Conservation (phyloP, 2,113 vertebrate genomes). For the Corythornis madagascariensis region DNA sequence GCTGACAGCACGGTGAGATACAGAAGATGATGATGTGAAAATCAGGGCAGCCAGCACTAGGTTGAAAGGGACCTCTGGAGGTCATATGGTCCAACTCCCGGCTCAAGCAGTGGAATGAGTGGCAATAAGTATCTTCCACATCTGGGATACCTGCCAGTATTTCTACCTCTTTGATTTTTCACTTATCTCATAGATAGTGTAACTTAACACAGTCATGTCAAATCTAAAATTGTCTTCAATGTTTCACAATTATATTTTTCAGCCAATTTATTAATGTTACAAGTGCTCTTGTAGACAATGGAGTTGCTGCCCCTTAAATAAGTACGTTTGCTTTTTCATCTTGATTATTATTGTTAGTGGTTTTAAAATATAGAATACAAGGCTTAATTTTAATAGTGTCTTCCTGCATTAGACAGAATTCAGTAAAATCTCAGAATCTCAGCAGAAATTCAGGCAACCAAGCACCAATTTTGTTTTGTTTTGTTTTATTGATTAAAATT, state of each 20-base stretch:
- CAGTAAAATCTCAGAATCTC: not conserved
- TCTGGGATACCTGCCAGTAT: not conserved
- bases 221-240: not conserved
- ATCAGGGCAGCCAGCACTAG: not conserved
- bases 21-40: not conserved
- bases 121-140: not conserved
- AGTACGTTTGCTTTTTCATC: not conserved
- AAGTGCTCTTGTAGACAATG: not conserved
- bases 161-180: not conserved
- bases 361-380: not conserved
- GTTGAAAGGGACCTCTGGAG: too few species aligned
- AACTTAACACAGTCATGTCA: not conserved
- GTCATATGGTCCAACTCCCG: too few species aligned
- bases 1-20: not conserved
- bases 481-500: conserved; percentile 22
- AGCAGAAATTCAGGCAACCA: not conserved
- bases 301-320: not conserved
- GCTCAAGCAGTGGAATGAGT: not conserved
- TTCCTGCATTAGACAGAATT: not conserved
- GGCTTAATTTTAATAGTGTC: not conserved
- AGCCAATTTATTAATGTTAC: not conserved
- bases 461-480: not conserved
- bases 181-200: not conserved
- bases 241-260: not conserved
- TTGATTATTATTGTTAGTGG: not conserved